Evolutionary conservation across 2,888 invertebrate species (phyloP), one percentile per base, ranked within the genome.

Genomic region (Steinernema carpocapsae): DNA sequence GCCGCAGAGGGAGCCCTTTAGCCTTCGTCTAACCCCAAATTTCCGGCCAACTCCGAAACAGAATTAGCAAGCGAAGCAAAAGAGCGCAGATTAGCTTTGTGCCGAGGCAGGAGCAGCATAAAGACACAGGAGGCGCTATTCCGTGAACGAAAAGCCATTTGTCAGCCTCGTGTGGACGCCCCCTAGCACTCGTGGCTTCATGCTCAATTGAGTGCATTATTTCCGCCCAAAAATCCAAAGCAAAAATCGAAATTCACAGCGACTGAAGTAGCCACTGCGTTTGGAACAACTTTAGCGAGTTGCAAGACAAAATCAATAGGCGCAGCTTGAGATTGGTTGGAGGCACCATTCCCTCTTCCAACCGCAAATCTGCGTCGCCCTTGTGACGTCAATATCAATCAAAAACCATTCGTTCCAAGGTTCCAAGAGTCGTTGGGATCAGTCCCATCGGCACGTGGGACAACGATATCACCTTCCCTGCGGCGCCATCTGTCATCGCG

Each of bases 401-500:
- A 56, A 26, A 56, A 26, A 26, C 14, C 56, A 56, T 56, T 56
- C 56, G 6, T 14, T 14, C n/a, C n/a, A n/a, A n/a, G n/a, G n/a
- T n/a, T n/a, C n/a, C n/a, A n/a, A n/a, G n/a, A n/a, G n/a, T n/a
- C n/a, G n/a, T n/a, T n/a, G n/a, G n/a, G n/a, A n/a, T n/a, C n/a
- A n/a, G 43, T 14, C 7, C 14, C 43, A 43, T 43, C 43, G 14
- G 14, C 43, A 14, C 7, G 10, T 7, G 14, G 10, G 43, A 43
- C 43, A 43, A 43, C 43, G 43, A 43, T 43, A 56, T n/a, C n/a
- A n/a, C n/a, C n/a, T n/a, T n/a, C n/a, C n/a, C n/a, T n/a, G n/a
- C n/a, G n/a, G n/a, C 56, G 26, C 56, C 56, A 51, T 51, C 51
- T 51, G 51, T 51, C 51, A 51, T 56, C 56, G 56, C 51, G n/a